These are phyloP conservation scores for Wasmannia auropunctata DNA, from an alignment of 1,140 invertebrate species.

Conservation along the genomic window DNA sequence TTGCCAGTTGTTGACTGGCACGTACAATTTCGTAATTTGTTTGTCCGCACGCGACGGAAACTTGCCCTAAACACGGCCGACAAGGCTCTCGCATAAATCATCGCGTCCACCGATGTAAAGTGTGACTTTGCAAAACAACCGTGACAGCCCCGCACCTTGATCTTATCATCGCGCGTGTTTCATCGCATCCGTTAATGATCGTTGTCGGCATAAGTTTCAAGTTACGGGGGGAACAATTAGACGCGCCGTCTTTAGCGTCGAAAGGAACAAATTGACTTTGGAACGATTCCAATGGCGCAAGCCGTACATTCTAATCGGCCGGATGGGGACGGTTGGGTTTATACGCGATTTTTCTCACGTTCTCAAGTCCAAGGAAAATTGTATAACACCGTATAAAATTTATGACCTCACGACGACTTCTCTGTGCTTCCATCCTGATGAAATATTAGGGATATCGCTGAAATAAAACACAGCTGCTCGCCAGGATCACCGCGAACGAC, in stretches of 20 bases:
- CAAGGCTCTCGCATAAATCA: neutral
- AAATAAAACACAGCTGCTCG: neutral
- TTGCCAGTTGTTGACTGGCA: slow-evolving; percentile 8
- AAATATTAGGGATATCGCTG: neutral
- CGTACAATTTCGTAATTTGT: slow-evolving; percentile 14
- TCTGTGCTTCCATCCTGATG: neutral
- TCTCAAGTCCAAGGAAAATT: slow-evolving; percentile 52
- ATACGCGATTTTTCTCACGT: slow-evolving; percentile 60
- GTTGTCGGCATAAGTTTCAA: slow-evolving; percentile 45
- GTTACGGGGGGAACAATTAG: slow-evolving; percentile 63
- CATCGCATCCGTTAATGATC: slow-evolving; percentile 23
- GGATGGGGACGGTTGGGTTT: slow-evolving; percentile 60
- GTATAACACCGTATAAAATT: slow-evolving; percentile 24
- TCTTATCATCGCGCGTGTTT: slow-evolving; percentile 43
- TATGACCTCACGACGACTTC: neutral
- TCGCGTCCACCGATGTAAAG: neutral
- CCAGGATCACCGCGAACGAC: neutral
- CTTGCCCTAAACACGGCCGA: neutral
- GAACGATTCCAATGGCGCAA: slow-evolving; percentile 68
- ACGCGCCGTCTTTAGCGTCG: slow-evolving; percentile 57
- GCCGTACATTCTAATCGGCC: slow-evolving; percentile 71
- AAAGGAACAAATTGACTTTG: slow-evolving; percentile 71
- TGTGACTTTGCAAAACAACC: neutral
- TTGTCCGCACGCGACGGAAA: neutral
- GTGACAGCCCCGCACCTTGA: slow-evolving; percentile 16